Percentiles rank a stretch among this genome's conserved stretches.
Evolutionary conservation across 2,113 vertebrate genomes (phyloP).

Genomic region (Zapornia atra): DNA sequence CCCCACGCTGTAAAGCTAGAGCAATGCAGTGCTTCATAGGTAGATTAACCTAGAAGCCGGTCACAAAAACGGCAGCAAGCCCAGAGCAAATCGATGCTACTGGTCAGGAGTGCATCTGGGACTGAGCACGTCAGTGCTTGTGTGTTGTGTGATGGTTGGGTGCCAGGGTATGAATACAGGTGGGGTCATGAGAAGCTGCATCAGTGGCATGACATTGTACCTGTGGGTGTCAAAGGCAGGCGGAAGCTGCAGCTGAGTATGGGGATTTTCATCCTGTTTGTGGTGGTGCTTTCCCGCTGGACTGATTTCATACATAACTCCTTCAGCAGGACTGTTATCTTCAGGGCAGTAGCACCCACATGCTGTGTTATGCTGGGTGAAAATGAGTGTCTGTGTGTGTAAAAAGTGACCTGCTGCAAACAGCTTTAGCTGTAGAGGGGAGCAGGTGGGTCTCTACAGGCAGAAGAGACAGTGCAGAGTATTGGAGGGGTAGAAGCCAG

Average conservation of each 20-base stretch:
- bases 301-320: neutral
- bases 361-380: neutral
- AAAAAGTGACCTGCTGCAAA: neutral
- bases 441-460: neutral
- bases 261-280: neutral
- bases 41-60: neutral
- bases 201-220: neutral
- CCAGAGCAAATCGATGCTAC: neutral
- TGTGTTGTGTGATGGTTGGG: accelerated
- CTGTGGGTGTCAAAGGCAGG: neutral
- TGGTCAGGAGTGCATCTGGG: neutral
- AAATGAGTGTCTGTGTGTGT: neutral
- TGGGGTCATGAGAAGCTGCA: neutral
- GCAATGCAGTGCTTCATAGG: neutral
- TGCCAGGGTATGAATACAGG: neutral
- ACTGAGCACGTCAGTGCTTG: neutral
- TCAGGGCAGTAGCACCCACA: neutral
- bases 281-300: neutral
- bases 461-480: neutral
- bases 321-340: neutral
- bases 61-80: neutral
- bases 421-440: neutral
- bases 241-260: neutral
- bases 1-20: neutral
- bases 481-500: neutral